Conservation (phyloP, 2,113 vertebrate species). For the Erythrocercus mccallii region DNA sequence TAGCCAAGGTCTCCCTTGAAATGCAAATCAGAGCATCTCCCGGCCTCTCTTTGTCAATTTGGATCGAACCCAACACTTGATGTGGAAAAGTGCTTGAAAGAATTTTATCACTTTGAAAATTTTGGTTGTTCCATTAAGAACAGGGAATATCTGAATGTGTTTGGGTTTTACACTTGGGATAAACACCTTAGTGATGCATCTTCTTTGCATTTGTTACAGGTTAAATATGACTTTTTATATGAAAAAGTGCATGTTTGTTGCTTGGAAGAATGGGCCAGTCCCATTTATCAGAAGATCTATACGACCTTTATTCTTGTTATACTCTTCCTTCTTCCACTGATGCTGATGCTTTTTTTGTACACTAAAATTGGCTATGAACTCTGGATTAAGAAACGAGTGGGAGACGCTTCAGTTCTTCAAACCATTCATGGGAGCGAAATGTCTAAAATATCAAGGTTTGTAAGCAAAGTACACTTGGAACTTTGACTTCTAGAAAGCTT, state of each 20-base stretch:
- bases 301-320: slow-evolving; percentile 70
- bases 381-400: slow-evolving; percentile 77
- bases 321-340: slow-evolving; percentile 74
- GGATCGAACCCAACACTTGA: neutral
- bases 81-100: neutral
- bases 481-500: neutral
- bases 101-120: neutral
- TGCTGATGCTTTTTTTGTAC: slow-evolving; percentile 73
- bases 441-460: slow-evolving; percentile 75
- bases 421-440: slow-evolving; percentile 71
- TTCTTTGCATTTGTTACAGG: slow-evolving; percentile 52
- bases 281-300: slow-evolving; percentile 66
- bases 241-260: slow-evolving; percentile 73
- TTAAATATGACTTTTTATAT: slow-evolving; percentile 77
- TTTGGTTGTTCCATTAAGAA: neutral
- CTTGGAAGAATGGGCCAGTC: slow-evolving; percentile 74
- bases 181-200: neutral
- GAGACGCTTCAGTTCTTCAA: slow-evolving; percentile 70
- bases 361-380: slow-evolving; percentile 72
- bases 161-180: neutral
- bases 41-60: neutral
- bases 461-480: neutral
- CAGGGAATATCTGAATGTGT: neutral
- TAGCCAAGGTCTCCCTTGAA: neutral
- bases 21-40: neutral